These are phyloP conservation scores for Acronicta leporina DNA, from an alignment of 2,888 invertebrate species.

Conservation along the genomic window DNA sequence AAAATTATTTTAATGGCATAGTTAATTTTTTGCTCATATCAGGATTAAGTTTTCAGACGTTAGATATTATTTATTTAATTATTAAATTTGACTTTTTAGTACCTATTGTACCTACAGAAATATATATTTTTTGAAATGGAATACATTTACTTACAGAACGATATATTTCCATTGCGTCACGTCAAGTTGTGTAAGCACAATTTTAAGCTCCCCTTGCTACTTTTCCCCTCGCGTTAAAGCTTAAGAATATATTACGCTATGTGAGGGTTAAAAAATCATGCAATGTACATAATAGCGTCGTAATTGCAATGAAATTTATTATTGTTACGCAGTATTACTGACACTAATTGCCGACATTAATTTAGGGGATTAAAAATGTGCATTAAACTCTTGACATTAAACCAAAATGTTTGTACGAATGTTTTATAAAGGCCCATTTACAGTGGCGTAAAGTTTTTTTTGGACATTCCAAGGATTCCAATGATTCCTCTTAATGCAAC, in stretches of 20 bases:
- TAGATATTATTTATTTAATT: too few relatives aligned
- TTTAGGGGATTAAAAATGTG: constrained; percentile 49
- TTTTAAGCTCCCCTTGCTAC: constrained; percentile 68
- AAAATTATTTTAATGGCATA: constrained; percentile 5
- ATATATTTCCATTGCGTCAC: constrained; percentile 52
- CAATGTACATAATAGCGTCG: constrained; percentile 75
- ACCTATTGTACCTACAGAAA: background rate
- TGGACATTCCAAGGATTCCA: too few relatives aligned
- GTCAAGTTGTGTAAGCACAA: constrained; percentile 74
- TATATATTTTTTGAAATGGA: constrained; percentile 27
- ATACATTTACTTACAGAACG: constrained; percentile 48
- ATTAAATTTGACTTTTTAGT: background rate
- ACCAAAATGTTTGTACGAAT: constrained; percentile 15
- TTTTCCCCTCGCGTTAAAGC: constrained; percentile 62
- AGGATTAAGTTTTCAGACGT: background rate
- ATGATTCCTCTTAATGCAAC: too few relatives aligned
- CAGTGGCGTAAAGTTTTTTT: too few relatives aligned
- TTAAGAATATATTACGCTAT: constrained; percentile 69
- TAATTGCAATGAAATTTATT: constrained; percentile 78
- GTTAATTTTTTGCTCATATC: constrained; percentile 27
- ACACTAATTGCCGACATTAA: constrained; percentile 56
- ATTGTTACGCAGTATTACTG: constrained; percentile 53
- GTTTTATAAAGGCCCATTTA: too few relatives aligned
- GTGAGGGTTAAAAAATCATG: constrained; percentile 77
- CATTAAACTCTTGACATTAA: constrained; percentile 32